phyloP scores from a whole-genome alignment of 2,888 invertebrate species.

The Dinocampus coccinellae region DNA sequence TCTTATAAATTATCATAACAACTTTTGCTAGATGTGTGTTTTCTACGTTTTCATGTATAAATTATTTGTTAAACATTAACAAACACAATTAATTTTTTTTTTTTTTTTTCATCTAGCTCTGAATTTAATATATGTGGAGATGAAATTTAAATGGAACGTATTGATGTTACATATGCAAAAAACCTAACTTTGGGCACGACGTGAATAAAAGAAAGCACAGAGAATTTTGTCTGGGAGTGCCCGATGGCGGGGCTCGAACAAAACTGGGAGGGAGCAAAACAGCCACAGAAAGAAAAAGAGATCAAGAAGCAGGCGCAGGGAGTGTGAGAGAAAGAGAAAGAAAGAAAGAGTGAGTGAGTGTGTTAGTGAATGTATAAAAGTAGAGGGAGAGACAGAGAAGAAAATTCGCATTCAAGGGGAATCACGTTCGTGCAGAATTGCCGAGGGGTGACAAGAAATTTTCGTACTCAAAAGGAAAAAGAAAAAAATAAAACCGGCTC shows the following conservation, averaged over 20 bases:
- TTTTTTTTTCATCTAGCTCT: no score
- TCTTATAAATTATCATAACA: no score
- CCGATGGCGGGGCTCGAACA: conserved; percentile 18
- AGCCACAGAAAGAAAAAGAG: conserved; percentile 18
- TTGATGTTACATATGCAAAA: neutral
- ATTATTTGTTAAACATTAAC: no score
- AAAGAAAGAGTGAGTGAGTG: conserved; percentile 2
- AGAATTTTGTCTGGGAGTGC: conserved; percentile 42
- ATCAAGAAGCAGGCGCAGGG: neutral
- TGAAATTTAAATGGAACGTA: neutral
- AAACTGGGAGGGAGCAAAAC: conserved; percentile 12
- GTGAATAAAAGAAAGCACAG: conserved; percentile 2
- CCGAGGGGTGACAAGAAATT: conserved; percentile 34
- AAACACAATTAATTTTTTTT: no score
- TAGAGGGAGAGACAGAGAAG: conserved; percentile 18
- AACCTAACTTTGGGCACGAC: neutral
- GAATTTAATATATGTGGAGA: no score
- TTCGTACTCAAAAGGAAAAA: conserved; percentile 31
- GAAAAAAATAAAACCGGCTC: conserved; percentile 27
- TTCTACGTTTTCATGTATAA: no score
- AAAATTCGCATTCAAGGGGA: neutral
- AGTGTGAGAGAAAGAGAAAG: conserved; percentile 8
- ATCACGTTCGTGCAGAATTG: conserved; percentile 34
- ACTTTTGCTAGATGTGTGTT: no score
- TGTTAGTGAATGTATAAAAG: neutral